Evolutionary conservation across 2,888 invertebrate genomes (phyloP).

Genomic region (Thecophora atra): DNA sequence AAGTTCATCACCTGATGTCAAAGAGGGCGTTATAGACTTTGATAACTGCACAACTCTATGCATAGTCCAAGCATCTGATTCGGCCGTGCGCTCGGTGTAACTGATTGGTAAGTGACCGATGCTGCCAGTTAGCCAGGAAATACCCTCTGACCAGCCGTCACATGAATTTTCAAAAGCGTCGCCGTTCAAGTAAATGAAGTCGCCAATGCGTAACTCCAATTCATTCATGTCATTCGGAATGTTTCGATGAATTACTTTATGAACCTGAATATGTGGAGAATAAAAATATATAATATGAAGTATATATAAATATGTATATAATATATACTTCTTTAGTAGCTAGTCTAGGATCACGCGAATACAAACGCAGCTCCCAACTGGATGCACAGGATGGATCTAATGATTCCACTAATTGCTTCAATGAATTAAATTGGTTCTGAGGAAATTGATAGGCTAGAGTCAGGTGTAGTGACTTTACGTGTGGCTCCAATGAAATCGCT

Average conservation of each 20-base stretch:
- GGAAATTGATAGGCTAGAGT: constrained; percentile 91
- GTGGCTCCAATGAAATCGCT: constrained; percentile 81
- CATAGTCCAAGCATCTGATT: constrained; percentile 91
- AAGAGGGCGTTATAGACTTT: constrained; percentile 63
- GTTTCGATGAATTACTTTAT: constrained; percentile 83
- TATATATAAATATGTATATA: constrained; percentile 55
- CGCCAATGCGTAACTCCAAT: constrained; percentile 84
- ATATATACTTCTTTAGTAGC: constrained; percentile 73
- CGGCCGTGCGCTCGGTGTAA: constrained; percentile 84
- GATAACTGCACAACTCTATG: constrained; percentile 75
- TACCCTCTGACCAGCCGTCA: constrained; percentile 89
- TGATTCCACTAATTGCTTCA: constrained; percentile 78
- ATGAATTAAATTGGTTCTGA: constrained; percentile 73
- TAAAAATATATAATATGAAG: background rate
- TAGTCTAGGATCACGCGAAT: constrained; percentile 84
- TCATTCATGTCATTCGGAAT: constrained; percentile 82
- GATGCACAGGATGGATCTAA: constrained; percentile 74
- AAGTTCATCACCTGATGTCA: constrained; percentile 62
- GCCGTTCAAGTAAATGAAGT: constrained; percentile 83
- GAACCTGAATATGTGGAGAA: constrained; percentile 68
- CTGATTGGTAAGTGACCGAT: constrained; percentile 83
- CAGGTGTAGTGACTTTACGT: constrained; percentile 86
- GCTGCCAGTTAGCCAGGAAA: constrained; percentile 69
- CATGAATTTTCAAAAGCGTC: constrained; percentile 77
- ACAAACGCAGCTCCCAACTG: constrained; percentile 86